Evolutionary conservation across 2,888 invertebrate genomes (phyloP).

Genomic region (Lepeophtheirus nordmannii): DNA sequence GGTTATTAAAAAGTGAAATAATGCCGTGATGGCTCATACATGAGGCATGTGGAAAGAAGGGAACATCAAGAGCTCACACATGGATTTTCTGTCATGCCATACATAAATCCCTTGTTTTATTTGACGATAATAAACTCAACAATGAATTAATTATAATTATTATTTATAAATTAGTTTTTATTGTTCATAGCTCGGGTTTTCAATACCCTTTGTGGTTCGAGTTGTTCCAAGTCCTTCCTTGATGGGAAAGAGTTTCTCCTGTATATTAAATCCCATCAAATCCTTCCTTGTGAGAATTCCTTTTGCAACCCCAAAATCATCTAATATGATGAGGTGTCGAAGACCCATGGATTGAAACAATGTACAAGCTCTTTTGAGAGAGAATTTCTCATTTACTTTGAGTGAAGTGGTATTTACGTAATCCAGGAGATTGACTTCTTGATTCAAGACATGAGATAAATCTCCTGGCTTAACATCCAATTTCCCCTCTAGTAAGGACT

Average conservation of each 20-base stretch:
- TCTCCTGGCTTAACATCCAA: neutral
- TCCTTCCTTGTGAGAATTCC: slow-evolving; percentile 38
- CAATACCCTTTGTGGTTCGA: neutral
- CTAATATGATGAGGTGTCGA: slow-evolving; percentile 35
- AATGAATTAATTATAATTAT: too few relatives aligned
- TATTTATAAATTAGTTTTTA: neutral
- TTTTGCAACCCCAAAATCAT: slow-evolving; percentile 33
- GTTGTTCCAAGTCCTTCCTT: slow-evolving; percentile 12
- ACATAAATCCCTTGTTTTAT: too few relatives aligned
- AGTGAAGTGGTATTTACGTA: slow-evolving; percentile 36
- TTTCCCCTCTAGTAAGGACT: neutral
- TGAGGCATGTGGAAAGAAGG: too few relatives aligned
- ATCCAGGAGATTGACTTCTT: neutral
- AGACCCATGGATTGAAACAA: slow-evolving; percentile 35
- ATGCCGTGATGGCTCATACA: too few relatives aligned
- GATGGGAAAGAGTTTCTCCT: slow-evolving; percentile 31
- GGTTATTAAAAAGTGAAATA: too few relatives aligned
- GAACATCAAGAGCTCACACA: too few relatives aligned
- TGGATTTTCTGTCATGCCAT: too few relatives aligned
- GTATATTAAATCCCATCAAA: slow-evolving; percentile 36
- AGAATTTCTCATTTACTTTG: slow-evolving; percentile 34
- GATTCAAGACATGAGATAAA: neutral
- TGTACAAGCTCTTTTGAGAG: slow-evolving; percentile 35
- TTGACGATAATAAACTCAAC: too few relatives aligned
- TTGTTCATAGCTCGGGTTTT: neutral